These are phyloP conservation scores for Metellina segmentata DNA, from an alignment of 2,888 invertebrate genomes.

Conservation along the genomic window DNA sequence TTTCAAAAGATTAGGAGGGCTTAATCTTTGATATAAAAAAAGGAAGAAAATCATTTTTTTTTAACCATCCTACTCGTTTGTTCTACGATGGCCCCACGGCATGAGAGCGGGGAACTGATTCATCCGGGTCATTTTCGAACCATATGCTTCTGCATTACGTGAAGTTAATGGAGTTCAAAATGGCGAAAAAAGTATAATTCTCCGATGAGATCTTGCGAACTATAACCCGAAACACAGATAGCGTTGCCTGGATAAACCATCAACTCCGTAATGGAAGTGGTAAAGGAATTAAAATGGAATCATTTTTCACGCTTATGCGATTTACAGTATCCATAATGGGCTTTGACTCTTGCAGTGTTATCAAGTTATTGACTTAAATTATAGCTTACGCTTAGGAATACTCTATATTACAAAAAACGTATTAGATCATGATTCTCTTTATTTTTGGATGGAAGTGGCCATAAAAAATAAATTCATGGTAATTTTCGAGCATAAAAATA, in stretches of 20 bases:
- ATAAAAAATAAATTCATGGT: no score
- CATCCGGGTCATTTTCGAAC: conserved; percentile 15
- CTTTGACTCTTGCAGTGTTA: neutral
- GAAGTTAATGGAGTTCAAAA: conserved; percentile 35
- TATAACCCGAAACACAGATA: neutral
- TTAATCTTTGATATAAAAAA: conserved; percentile 59
- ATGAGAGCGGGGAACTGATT: neutral
- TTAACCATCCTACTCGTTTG: neutral
- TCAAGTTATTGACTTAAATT: neutral
- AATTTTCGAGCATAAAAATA: no score
- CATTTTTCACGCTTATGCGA: neutral
- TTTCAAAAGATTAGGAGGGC: conserved; percentile 56
- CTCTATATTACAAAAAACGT: no score
- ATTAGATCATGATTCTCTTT: no score
- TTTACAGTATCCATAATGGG: neutral
- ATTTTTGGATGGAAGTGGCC: no score
- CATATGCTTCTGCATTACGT: conserved; percentile 34
- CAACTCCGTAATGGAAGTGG: neutral
- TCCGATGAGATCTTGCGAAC: neutral
- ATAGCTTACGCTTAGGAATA: neutral
- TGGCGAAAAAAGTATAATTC: conserved; percentile 28
- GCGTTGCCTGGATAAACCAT: neutral
- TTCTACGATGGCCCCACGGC: neutral
- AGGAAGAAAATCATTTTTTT: neutral
- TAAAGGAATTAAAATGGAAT: neutral